A percentile compares a stretch with the other conserved stretches of the same genome.
Evolutionary conservation across 1,140 invertebrate species (phyloP).

Genomic region (Plectus sambesii): DNA sequence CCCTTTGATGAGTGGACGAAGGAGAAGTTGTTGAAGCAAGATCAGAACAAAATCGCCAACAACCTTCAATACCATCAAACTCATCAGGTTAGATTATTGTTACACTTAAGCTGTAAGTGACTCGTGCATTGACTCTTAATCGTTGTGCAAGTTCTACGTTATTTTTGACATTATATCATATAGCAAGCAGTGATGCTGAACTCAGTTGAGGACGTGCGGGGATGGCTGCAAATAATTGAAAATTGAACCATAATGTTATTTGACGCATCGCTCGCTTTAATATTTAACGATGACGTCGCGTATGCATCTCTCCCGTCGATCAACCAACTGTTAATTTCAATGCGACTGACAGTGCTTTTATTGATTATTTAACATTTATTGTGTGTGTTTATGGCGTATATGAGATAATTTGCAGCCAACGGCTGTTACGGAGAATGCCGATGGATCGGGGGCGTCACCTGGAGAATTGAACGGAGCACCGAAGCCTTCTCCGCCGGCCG

Average conservation of each 20-base stretch:
- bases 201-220: background rate
- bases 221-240: background rate
- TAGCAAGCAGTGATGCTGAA: background rate
- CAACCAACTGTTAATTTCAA: too few relatives aligned
- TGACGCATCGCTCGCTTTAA: too few relatives aligned
- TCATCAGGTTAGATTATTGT: too few relatives aligned
- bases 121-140: too few relatives aligned
- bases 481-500: background rate
- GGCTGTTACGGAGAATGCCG: too few relatives aligned
- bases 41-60: conserved; percentile 12
- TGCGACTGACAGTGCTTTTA: too few relatives aligned
- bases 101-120: too few relatives aligned
- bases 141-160: background rate
- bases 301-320: too few relatives aligned
- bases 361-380: too few relatives aligned
- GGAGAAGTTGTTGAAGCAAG: conserved; percentile 27
- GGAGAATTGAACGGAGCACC: background rate
- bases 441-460: conserved; percentile 5
- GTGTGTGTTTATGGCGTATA: too few relatives aligned
- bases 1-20: conserved; percentile 39
- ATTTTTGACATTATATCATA: background rate
- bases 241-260: background rate
- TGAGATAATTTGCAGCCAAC: background rate
- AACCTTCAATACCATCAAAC: conserved; percentile 1
- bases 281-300: too few relatives aligned